Evolutionary conservation across 2,113 vertebrate species (phyloP).

Genomic region (Diphyllodes magnificus): DNA sequence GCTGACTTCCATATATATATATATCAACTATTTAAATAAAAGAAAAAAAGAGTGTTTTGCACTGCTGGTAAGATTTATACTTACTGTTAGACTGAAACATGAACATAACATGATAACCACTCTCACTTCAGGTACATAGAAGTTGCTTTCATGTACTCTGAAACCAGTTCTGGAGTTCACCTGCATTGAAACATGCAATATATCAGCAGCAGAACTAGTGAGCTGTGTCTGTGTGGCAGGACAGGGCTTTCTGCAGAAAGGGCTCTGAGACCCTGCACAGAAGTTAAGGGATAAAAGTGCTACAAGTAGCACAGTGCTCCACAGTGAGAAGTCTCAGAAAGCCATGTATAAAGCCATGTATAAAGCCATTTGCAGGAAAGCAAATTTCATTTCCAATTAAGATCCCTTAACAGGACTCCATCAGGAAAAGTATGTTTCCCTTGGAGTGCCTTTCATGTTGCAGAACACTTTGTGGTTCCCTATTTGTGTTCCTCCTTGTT

Average conservation of each 20-base stretch:
- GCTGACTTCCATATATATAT: background rate
- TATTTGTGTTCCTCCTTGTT: background rate
- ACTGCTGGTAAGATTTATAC: background rate
- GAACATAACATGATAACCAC: fast-evolving
- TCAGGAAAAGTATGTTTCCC: background rate
- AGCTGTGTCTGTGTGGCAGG: background rate
- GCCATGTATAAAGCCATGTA: background rate
- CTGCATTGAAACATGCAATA: background rate
- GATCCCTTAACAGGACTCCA: background rate
- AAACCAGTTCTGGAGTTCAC: slow-evolving; percentile 46
- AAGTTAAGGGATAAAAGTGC: background rate
- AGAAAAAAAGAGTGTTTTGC: background rate
- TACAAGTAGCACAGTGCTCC: background rate
- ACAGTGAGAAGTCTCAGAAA: background rate
- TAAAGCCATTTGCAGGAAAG: background rate
- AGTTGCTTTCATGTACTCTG: background rate
- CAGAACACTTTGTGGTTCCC: background rate
- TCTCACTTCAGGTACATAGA: background rate
- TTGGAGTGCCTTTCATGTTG: background rate
- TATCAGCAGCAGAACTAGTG: background rate
- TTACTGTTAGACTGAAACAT: fast-evolving
- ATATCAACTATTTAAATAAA: background rate
- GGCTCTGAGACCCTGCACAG: background rate
- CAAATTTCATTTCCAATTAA: background rate
- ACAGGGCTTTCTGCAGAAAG: background rate